phyloP scores from a whole-genome alignment of 1,140 invertebrate genomes.

The Ceratina japonica region DNA sequence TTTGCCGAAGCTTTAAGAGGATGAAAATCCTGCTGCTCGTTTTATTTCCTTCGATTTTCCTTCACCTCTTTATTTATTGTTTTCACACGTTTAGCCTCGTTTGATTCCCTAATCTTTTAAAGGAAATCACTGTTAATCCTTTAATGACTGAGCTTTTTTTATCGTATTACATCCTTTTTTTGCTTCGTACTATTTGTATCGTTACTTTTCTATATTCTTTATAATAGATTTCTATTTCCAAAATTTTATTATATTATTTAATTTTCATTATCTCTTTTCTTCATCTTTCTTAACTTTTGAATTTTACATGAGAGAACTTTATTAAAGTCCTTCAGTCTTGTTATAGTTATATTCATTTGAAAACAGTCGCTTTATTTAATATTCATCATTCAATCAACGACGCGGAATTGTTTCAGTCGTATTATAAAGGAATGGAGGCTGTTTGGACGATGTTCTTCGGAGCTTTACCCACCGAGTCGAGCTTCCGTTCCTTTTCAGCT shows the following conservation, averaged over 20 bases:
- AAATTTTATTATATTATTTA: too few species aligned
- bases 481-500: not conserved
- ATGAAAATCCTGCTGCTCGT: conserved; percentile 23
- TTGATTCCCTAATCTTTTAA: not conserved
- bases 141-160: too few species aligned
- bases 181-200: too few species aligned
- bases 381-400: not conserved
- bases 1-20: conserved; percentile 16
- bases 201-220: too few species aligned
- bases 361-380: conserved; percentile 4
- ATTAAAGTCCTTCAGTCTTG: too few species aligned
- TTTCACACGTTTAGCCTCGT: not conserved
- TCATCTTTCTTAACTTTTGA: too few species aligned
- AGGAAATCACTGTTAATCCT: not conserved
- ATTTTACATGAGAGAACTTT: too few species aligned
- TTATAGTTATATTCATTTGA: not conserved
- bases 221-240: too few species aligned
- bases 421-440: not conserved
- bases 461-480: not conserved
- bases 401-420: not conserved
- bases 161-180: too few species aligned
- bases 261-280: too few species aligned
- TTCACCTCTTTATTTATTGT: not conserved
- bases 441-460: not conserved
- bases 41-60: not conserved